Percentiles rank a stretch among this genome's conserved stretches.
Conservation (phyloP, 2,797 vertebrate species). For the Acanthopagrus latus region DNA sequence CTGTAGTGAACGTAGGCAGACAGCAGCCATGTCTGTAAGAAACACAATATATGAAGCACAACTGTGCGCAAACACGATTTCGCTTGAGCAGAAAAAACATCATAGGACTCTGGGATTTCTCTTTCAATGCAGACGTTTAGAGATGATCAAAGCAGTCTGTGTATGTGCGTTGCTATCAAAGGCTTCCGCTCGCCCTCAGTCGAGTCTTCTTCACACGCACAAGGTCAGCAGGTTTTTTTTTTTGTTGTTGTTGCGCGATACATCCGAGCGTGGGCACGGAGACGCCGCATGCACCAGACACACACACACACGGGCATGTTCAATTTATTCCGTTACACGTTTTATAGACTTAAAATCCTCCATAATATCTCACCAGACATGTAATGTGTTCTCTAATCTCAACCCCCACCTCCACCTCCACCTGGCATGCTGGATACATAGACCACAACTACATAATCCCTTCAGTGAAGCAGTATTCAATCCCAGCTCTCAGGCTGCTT, state of each 20-base stretch:
- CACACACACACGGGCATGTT: background rate
- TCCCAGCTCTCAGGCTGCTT: background rate
- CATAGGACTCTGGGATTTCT: background rate
- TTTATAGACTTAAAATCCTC: slow-evolving; percentile 14
- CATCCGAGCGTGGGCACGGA: background rate
- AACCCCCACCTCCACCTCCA: background rate
- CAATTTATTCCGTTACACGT: slow-evolving; percentile 5
- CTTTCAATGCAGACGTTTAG: slow-evolving; percentile 9
- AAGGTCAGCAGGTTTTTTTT: slow-evolving; percentile 28
- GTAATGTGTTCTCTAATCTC: background rate
- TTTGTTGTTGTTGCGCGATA: too few relatives aligned
- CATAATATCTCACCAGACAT: background rate
- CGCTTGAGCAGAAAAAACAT: background rate
- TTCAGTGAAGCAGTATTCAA: background rate
- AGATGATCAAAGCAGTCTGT: slow-evolving; percentile 29
- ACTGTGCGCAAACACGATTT: too few relatives aligned
- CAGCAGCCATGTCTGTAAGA: background rate
- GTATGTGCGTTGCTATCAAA: slow-evolving; percentile 8
- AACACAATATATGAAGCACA: background rate
- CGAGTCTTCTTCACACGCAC: slow-evolving; percentile 1
- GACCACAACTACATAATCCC: background rate
- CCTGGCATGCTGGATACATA: too few relatives aligned
- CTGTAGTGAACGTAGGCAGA: background rate
- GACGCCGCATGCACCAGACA: too few relatives aligned
- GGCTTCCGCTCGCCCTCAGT: slow-evolving; percentile 18